Conservation (phyloP, 2,888 invertebrate species). For the Eupelmus urozonus region DNA sequence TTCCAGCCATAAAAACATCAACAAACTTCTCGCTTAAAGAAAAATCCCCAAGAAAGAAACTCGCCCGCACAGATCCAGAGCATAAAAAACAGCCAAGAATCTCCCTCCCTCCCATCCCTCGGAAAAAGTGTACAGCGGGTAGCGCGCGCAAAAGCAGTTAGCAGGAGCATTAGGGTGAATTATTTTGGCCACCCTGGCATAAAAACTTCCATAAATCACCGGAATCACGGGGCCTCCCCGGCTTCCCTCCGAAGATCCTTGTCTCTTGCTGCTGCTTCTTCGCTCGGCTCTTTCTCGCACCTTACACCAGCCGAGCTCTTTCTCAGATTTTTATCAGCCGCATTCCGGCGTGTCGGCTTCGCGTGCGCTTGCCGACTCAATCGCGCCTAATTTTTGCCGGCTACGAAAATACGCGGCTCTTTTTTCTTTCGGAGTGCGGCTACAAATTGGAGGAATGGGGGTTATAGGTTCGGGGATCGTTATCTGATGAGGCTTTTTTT, state of each 20-base stretch:
- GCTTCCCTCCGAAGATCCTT: slow-evolving; percentile 57
- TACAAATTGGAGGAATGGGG: slow-evolving; percentile 1
- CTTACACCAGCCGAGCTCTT: slow-evolving; percentile 20
- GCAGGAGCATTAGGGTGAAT: slow-evolving; percentile 76
- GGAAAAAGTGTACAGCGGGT: slow-evolving; percentile 60
- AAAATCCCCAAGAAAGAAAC: background rate
- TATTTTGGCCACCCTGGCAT: slow-evolving; percentile 73
- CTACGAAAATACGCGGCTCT: background rate
- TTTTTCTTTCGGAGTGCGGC: background rate
- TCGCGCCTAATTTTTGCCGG: slow-evolving; percentile 49
- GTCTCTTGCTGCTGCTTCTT: slow-evolving; percentile 35
- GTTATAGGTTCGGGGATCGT: background rate
- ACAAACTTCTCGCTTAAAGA: background rate
- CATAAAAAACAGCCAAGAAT: background rate
- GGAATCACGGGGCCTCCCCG: slow-evolving; percentile 66
- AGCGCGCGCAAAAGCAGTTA: slow-evolving; percentile 72
- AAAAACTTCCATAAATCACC: slow-evolving; percentile 75
- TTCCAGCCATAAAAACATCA: background rate
- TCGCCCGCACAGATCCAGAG: too few species aligned
- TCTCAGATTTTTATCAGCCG: slow-evolving; percentile 65
- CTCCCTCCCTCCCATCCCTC: too few species aligned
- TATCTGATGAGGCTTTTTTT: background rate
- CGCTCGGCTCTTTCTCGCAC: background rate
- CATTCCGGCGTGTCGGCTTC: slow-evolving; percentile 45
- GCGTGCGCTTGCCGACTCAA: slow-evolving; percentile 55